Percentiles rank a stretch among this genome's conserved stretches.
Conservation (phyloP, 1,140 invertebrate species). For the Drosophila sp. region DNA sequence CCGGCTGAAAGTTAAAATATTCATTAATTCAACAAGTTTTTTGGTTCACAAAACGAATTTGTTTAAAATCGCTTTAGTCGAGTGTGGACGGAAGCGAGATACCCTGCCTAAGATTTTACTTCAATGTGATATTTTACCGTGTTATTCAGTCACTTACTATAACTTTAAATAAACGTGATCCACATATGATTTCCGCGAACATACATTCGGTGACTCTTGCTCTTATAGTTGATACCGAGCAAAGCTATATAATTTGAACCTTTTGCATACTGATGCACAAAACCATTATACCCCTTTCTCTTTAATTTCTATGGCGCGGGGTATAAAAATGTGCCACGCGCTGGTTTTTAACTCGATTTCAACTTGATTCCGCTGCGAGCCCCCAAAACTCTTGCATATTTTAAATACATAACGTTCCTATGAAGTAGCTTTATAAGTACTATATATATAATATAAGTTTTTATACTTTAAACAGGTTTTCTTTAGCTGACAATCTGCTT, state of each 20-base stretch:
- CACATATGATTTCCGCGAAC: too few species aligned
- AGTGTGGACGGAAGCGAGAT: neutral
- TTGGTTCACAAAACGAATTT: neutral
- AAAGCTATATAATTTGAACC: too few species aligned
- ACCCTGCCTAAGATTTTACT: too few species aligned
- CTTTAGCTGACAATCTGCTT: conserved; percentile 3
- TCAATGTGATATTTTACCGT: too few species aligned
- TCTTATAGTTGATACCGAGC: too few species aligned
- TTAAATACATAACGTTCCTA: conserved; percentile 13
- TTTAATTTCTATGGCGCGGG: too few species aligned
- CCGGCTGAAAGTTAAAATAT: conserved; percentile 56
- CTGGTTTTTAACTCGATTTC: conserved; percentile 52
- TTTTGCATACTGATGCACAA: neutral
- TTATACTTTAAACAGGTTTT: conserved; percentile 10
- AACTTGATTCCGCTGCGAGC: conserved; percentile 69
- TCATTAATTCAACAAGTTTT: conserved; percentile 60
- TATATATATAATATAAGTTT: too few species aligned
- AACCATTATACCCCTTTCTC: neutral
- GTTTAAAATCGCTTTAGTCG: neutral
- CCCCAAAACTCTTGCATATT: conserved; percentile 46
- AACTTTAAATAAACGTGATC: too few species aligned
- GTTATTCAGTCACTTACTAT: too few species aligned
- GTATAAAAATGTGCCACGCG: conserved; percentile 23
- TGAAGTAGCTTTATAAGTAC: neutral
- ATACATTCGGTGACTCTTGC: too few species aligned